Evolutionary conservation across 1,140 invertebrate species (phyloP).

Genomic region (Acromyrmex charruanus): DNA sequence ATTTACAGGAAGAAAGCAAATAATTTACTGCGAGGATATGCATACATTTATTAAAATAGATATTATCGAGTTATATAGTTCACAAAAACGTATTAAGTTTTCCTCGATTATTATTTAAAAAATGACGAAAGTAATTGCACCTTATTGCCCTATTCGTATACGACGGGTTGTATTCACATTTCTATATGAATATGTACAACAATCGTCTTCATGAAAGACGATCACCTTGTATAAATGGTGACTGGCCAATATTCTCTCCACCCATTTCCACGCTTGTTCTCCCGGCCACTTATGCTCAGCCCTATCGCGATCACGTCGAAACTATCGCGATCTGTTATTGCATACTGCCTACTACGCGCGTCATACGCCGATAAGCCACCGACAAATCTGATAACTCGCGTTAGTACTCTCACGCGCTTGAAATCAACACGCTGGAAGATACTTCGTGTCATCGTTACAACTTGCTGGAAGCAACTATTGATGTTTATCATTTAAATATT

Average conservation of each 20-base stretch:
- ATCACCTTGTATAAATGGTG: constrained; percentile 56
- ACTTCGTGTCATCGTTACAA: constrained; percentile 40
- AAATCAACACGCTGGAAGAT: constrained; percentile 39
- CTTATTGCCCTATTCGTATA: neutral
- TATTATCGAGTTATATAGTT: neutral
- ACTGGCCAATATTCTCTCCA: constrained; percentile 53
- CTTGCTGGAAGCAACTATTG: neutral
- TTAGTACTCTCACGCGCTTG: constrained; percentile 52
- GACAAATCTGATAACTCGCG: constrained; percentile 67
- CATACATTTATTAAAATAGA: neutral
- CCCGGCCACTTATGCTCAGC: constrained; percentile 29
- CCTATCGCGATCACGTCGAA: constrained; percentile 60
- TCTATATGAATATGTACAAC: neutral
- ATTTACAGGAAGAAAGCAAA: neutral
- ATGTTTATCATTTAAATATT: constrained; percentile 36
- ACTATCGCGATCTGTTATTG: constrained; percentile 69
- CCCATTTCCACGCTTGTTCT: constrained; percentile 32
- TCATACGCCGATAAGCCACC: constrained; percentile 71
- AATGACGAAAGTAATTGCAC: neutral
- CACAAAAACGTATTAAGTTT: neutral
- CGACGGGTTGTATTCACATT: neutral
- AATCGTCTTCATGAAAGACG: constrained; percentile 40
- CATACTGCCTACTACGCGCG: constrained; percentile 55
- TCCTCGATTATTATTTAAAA: neutral
- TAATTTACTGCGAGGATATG: neutral